These are phyloP conservation scores for Benthochromis sp. DNA, from an alignment of 2,113 vertebrate species.

Conservation along the genomic window DNA sequence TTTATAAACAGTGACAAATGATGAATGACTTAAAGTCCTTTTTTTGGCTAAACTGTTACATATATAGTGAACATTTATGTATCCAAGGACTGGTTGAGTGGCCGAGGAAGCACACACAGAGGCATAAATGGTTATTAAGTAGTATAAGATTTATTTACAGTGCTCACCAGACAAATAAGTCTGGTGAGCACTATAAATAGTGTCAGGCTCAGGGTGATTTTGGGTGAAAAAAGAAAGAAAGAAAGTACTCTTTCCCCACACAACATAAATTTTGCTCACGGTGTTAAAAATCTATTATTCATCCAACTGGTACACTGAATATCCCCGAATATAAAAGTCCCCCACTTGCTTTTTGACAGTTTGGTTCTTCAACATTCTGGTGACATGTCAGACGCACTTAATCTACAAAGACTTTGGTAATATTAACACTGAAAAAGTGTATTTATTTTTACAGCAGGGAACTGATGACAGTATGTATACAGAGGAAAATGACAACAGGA, in stretches of 20 bases:
- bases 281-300: neutral
- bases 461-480: neutral
- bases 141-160: neutral
- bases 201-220: neutral
- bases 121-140: neutral
- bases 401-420: neutral
- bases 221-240: rapidly evolving
- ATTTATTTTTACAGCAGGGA: neutral
- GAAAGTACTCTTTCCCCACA: neutral
- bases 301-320: rapidly evolving
- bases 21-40: neutral
- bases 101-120: neutral
- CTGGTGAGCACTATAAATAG: neutral
- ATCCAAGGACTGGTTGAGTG: neutral
- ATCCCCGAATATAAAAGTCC: rapidly evolving
- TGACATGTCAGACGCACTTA: neutral
- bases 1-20: neutral
- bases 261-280: neutral
- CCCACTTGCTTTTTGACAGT: neutral
- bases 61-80: neutral
- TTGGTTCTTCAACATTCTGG: rapidly evolving
- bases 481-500: neutral
- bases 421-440: neutral
- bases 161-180: neutral
- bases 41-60: neutral